Conservation (phyloP, 1,140 invertebrate species). For the Eulimnadia texana region DNA sequence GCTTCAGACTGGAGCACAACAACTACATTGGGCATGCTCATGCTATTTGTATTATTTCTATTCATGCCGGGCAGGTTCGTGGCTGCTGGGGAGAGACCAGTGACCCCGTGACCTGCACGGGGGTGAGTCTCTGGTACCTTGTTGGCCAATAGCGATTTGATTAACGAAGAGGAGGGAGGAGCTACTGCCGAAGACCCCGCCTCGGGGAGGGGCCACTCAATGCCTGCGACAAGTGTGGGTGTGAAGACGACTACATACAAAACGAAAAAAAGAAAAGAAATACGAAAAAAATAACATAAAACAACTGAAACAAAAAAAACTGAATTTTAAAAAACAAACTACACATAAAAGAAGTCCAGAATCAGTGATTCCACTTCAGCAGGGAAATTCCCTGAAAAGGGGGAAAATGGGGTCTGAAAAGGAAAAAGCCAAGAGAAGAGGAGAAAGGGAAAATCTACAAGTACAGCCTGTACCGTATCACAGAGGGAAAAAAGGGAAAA, state of each 20-base stretch:
- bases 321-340: constrained; percentile 13
- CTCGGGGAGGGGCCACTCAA: constrained; percentile 26
- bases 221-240: constrained; percentile 45
- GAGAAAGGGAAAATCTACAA: too few relatives aligned
- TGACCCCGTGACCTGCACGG: neutral
- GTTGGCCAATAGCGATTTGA: constrained; percentile 70
- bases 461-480: too few relatives aligned
- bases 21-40: constrained; percentile 8
- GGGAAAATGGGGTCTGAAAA: too few relatives aligned
- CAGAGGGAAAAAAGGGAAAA: too few relatives aligned
- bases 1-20: neutral
- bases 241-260: constrained; percentile 37
- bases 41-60: constrained; percentile 6
- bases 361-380: too few relatives aligned
- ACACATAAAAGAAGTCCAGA: constrained; percentile 9
- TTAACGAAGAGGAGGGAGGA: constrained; percentile 42
- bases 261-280: constrained; percentile 20
- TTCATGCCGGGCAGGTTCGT: constrained; percentile 7
- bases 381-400: too few relatives aligned
- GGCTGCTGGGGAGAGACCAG: constrained; percentile 7
- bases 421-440: too few relatives aligned
- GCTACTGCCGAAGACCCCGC: constrained; percentile 15
- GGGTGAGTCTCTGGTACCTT: constrained; percentile 42
- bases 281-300: constrained; percentile 6
- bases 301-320: constrained; percentile 6